Conservation (phyloP, 2,113 vertebrate species). For the Pan troglodytes region DNA sequence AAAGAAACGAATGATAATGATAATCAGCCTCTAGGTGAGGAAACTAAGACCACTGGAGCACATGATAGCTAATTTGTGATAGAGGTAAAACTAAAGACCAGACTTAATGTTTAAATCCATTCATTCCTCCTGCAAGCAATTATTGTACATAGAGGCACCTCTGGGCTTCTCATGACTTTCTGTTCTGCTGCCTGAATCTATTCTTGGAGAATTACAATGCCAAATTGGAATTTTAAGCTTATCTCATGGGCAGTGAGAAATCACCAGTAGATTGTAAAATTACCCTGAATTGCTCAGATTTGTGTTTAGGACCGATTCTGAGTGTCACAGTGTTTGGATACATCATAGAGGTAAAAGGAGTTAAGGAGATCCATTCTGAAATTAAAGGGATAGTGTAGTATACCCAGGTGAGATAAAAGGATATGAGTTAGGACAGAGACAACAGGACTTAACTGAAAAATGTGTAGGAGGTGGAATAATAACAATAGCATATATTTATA, state of each 20-base stretch:
- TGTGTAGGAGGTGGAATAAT: neutral
- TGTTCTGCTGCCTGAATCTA: neutral
- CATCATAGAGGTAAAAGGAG: neutral
- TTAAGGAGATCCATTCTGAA: neutral
- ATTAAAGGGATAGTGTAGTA: neutral
- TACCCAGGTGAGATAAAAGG: neutral
- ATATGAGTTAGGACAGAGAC: neutral
- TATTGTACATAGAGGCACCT: neutral
- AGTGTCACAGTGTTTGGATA: neutral
- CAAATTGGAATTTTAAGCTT: constrained; percentile 3
- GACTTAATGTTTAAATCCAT: neutral
- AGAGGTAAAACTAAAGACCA: neutral
- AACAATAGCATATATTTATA: neutral
- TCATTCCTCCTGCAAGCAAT: neutral
- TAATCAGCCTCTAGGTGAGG: neutral
- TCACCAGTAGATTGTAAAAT: neutral
- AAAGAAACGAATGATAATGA: neutral
- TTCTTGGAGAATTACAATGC: neutral
- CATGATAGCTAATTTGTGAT: neutral
- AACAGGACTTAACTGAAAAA: neutral
- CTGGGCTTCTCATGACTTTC: neutral
- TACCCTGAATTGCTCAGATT: neutral
- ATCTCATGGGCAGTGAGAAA: neutral
- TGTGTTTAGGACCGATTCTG: constrained; percentile 18
- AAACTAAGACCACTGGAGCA: neutral